Evolutionary conservation across 1,140 invertebrate genomes (phyloP).

Genomic region (Drosophila sechellia): DNA sequence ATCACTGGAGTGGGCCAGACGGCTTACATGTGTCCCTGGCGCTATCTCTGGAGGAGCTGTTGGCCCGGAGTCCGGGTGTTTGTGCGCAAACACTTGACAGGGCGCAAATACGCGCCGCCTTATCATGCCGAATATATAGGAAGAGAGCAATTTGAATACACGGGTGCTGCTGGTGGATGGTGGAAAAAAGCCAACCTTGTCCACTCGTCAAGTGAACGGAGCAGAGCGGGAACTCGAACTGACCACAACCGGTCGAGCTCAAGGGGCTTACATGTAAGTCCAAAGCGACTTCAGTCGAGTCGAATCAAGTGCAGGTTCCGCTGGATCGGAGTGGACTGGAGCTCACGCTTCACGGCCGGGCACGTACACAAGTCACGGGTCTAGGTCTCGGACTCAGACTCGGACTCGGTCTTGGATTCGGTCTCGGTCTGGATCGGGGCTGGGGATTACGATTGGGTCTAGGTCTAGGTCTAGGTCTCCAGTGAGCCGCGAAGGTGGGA

Average conservation of each 20-base stretch:
- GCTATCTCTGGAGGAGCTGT: slow-evolving; percentile 37
- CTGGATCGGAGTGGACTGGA: slow-evolving; percentile 30
- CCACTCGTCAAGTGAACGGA: slow-evolving; percentile 46
- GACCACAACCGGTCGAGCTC: slow-evolving; percentile 72
- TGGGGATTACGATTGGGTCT: slow-evolving; percentile 28
- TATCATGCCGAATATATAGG: slow-evolving; percentile 39
- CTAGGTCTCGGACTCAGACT: slow-evolving; percentile 17
- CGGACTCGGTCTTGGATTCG: neutral
- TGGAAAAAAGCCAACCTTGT: slow-evolving; percentile 59
- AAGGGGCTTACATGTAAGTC: slow-evolving; percentile 63
- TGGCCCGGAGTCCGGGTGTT: slow-evolving; percentile 15
- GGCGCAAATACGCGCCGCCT: slow-evolving; percentile 24
- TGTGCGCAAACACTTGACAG: slow-evolving; percentile 36
- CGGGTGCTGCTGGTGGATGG: neutral
- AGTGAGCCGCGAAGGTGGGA: slow-evolving; percentile 55
- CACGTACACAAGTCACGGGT: slow-evolving; percentile 25
- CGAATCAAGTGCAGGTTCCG: slow-evolving; percentile 33
- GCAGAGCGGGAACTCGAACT: slow-evolving; percentile 51
- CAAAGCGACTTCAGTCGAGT: slow-evolving; percentile 13
- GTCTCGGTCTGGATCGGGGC: slow-evolving; percentile 3
- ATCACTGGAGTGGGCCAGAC: slow-evolving; percentile 24
- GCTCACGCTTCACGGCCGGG: slow-evolving; percentile 53
- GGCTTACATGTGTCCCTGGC: slow-evolving; percentile 25
- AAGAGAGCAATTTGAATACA: slow-evolving; percentile 50
- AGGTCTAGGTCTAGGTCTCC: slow-evolving; percentile 60